Base-by-base conservation (phyloP, 2,888 invertebrate genomes). In the Ochlodes sylvanus region DNA sequence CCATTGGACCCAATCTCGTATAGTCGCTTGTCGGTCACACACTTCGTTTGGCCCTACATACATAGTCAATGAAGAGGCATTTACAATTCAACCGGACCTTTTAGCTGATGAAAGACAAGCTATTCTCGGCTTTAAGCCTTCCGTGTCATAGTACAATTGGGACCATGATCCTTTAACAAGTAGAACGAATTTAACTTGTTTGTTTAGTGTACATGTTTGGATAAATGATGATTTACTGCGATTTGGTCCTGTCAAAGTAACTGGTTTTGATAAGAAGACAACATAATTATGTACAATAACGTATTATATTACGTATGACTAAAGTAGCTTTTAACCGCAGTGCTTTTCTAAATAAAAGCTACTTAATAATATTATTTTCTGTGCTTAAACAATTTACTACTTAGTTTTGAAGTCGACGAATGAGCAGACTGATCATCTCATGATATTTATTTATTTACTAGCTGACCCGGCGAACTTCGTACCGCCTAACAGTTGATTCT, bases 41-140 rank as follows among this genome's bases (percentile, higher is more conserved):
- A 62, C 62, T 57, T 50, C 41, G 64, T 62, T 64, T 52, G 62
- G 15, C 34, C 62, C 60, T 44, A 44, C 87, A 89, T 89, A 82
- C 88, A 89, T 89, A 89, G 87, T 88, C 88, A 88, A 88, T 87
- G 84, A 71, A 73, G 75, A 70, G 77, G 76, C 76, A 73, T 78
- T 75, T 76, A 72, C 72, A 70, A 70, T 74, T 73, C 77, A 76
- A 67, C 71, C 70, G 80, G 82, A 80, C 85, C 86, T 86, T 84
- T 88, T 87, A 86, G 83, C 81, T 85, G 85, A 87, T 88, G 85
- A 86, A 73, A 71, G 70, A 63, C 71, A 72, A 69, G 69, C 72
- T 63, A 76, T 69, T 75, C 67, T 74, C 58, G 42, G 61, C 73
- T 70, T 75, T 84, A 81, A 78, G 68, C 60, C 55, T 61, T 67